phyloP scores from a whole-genome alignment of 1,140 invertebrate genomes.

The Dreissena rostriformis region DNA sequence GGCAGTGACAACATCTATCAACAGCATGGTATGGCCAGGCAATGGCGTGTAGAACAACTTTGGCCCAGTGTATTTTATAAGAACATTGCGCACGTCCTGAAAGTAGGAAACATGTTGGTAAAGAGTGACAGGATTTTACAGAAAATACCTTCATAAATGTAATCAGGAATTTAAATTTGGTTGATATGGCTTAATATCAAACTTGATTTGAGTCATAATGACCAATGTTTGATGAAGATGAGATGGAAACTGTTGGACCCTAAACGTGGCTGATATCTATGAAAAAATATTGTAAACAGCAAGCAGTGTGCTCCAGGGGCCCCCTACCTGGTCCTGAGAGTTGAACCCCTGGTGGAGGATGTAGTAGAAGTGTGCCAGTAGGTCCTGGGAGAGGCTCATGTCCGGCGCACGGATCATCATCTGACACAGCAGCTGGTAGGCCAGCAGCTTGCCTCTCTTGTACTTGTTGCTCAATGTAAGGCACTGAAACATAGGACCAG shows the following conservation, averaged over 20 bases:
- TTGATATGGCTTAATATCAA: not conserved
- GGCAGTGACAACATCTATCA: constrained; percentile 95
- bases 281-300: too few species aligned
- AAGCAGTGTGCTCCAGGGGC: too few species aligned
- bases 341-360: constrained; percentile 90
- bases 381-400: constrained; percentile 85
- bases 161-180: too few species aligned
- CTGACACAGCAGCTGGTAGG: constrained; percentile 90
- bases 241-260: too few species aligned
- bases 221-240: too few species aligned
- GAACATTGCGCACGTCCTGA: constrained; percentile 85
- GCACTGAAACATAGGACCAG: constrained; percentile 66
- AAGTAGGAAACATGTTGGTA: constrained; percentile 23
- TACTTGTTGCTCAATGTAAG: constrained; percentile 74
- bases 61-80: constrained; percentile 89
- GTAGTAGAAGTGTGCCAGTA: constrained; percentile 94
- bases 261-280: too few species aligned
- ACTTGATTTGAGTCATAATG: not conserved
- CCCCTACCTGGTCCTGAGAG: constrained; percentile 83
- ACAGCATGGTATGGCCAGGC: constrained; percentile 92
- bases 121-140: too few species aligned
- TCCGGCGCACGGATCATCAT: constrained; percentile 86
- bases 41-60: constrained; percentile 93
- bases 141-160: too few species aligned
- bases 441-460: constrained; percentile 89